Conservation (phyloP, 2,113 vertebrate species). For the Pungitius pungitius region DNA sequence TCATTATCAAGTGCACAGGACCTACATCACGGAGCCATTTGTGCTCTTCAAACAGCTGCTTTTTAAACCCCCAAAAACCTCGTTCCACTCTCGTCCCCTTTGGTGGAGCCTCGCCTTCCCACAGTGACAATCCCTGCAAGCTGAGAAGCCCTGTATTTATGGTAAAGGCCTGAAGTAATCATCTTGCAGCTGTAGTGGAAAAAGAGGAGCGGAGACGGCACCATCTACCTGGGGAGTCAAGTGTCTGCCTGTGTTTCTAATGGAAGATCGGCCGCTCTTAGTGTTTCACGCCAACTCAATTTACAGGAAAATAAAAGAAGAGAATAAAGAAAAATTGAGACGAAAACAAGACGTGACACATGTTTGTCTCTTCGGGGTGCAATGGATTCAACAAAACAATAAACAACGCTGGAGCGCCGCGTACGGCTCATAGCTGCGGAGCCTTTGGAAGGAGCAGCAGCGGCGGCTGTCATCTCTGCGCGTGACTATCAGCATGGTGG, state of each 20-base stretch:
- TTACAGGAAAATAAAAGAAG: constrained; percentile 9
- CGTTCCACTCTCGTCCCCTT: constrained; percentile 64
- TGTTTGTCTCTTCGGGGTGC: constrained; percentile 33
- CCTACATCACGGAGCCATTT: constrained; percentile 72
- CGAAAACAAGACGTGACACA: constrained; percentile 27
- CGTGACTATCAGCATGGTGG: constrained; percentile 62
- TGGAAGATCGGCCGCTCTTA: not conserved
- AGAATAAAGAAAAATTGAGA: not conserved
- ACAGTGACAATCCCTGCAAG: constrained; percentile 53
- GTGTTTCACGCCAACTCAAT: constrained; percentile 25
- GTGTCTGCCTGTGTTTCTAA: constrained; percentile 6
- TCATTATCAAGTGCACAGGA: constrained; percentile 75
- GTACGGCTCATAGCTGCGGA: constrained; percentile 37
- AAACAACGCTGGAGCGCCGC: constrained; percentile 36
- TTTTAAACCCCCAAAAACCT: constrained; percentile 52
- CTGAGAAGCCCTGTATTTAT: constrained; percentile 57
- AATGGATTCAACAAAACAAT: constrained; percentile 37
- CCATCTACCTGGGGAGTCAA: constrained; percentile 28
- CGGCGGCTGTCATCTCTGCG: constrained; percentile 59
- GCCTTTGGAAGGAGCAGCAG: constrained; percentile 48
- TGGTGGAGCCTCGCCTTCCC: constrained; percentile 49
- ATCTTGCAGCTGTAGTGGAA: constrained; percentile 51
- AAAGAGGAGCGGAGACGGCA: constrained; percentile 21
- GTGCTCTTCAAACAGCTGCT: constrained; percentile 74
- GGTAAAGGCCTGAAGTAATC: constrained; percentile 51